Evolutionary conservation across 64 coral and sea anemone genomes (phyloP), one percentile per base, ranked within the genome.

Genomic region (Porites australiensis): DNA sequence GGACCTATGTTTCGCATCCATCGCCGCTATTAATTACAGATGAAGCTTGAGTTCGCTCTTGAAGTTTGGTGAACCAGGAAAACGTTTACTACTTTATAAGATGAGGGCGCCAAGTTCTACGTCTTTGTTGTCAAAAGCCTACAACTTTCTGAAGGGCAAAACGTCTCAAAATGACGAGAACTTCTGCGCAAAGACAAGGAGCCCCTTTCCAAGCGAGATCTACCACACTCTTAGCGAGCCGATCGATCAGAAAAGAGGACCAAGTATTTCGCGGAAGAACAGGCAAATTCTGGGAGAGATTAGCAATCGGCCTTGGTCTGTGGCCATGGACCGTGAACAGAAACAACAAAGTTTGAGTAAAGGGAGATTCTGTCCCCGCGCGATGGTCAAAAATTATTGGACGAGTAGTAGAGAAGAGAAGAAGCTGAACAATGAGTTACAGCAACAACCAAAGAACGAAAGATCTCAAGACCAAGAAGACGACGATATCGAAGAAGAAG

Each of bases 71-170:
- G 8, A 84, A 76, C 73, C 18, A 51, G 61, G 61, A 50, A 9
- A 68, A 84, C 58, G 13, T 16, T 6, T 2, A 50, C 47, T 45
- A 22, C 10, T 52, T 10, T 52, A 69, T 60, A 60, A 44, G 18
- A 84, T 84, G 81, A 66, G 81, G 59, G 81, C 81, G 63, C 81
- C 81, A 84, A 84, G 48, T 65, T 84, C 81, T 47, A 51, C 23
- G 44, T 84, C 81, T 3, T 84, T 84, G 46, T 18, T 84, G 62
- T 84, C 81, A 50, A 84, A 84, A n/a, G 81, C 81, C 45, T 84
- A 68, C 81, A 84, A 84, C 46, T 84, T 84, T 69, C 51, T 84
- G 6, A 84, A 68, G 51, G 81, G 81, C 14, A 84, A 69, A 84
- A 84, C 62, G 45, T 52, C 63, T 18, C 9, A 3, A 20, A 68